Base-by-base conservation (phyloP, 2,113 vertebrate species). In the Mesocricetus auratus region DNA sequence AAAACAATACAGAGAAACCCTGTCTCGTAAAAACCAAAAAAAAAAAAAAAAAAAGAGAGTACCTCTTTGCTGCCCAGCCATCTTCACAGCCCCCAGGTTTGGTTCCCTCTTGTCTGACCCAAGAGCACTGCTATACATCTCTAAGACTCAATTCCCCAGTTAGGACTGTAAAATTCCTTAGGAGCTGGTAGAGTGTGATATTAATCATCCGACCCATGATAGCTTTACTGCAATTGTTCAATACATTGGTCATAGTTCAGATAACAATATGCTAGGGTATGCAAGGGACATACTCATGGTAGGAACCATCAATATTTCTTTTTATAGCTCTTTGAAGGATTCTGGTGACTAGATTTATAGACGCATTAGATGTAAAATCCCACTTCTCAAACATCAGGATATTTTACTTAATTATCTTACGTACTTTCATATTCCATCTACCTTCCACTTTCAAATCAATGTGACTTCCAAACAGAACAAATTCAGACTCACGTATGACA, bases 381-480 rank as follows among this genome's bases (percentile, higher is more conserved):
- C 0, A 2, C n/a, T 95, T 90, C 87, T 26, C 71, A 17, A 26
- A 85, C 31, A 47, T 77, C 1, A 53, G 75, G 15, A 47, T 88
- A 92, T 82, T 93, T 79, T 82, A 53, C 45, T 53, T 74, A 78
- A 83, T 79, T 87, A 56, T 66, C 45, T 17, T 81, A 19, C 77
- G n/a, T 36, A 83, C 96, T 62, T 90, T 66, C 42, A 33, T 47
- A 75, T 94, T 58, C 42, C 62, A 68, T 50, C 19, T 58, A 66
- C 29, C 53, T 74, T 89, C 69, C 62, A 77, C 81, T 88, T 96
- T 93, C 58, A 97, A 92, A 95, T 64, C 39, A 69, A 78, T 64
- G 0, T 24, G 68, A 93, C 56, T 85, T 95, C 66, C 19, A 53
- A 96, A 81, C 7, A 3, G 75, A 58, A 33, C 58, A 94, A 56